These are phyloP conservation scores for Manis crassicaudata DNA, from an alignment of 2,797 vertebrate species.

Conservation along the genomic window DNA sequence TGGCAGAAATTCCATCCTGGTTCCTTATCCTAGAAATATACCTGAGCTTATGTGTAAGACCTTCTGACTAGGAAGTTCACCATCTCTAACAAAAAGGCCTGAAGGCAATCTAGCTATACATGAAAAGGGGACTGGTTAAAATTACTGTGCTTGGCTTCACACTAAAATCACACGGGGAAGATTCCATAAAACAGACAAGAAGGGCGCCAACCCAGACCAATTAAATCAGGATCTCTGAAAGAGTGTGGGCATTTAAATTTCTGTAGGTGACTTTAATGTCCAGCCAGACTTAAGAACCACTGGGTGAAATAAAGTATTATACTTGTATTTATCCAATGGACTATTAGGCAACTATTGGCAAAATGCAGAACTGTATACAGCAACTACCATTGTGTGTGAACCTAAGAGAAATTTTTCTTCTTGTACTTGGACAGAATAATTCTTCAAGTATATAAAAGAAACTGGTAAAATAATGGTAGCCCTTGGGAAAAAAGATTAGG, in stretches of 20 bases:
- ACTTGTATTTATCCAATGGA: background rate
- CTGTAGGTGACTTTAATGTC: background rate
- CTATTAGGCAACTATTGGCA: background rate
- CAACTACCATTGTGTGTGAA: background rate
- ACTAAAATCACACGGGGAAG: background rate
- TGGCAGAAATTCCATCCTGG: background rate
- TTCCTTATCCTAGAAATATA: background rate
- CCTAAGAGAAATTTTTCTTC: background rate
- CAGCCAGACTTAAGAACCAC: background rate
- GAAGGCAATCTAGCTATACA: background rate
- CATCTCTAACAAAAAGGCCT: background rate
- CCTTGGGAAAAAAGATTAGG: background rate
- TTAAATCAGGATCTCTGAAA: background rate
- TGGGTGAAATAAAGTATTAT: background rate
- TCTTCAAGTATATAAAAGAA: constrained; percentile 35
- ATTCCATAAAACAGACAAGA: background rate
- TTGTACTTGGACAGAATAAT: background rate
- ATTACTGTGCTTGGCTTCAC: background rate
- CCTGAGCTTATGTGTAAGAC: background rate
- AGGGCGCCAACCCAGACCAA: background rate
- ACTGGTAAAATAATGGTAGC: background rate
- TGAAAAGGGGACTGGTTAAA: background rate
- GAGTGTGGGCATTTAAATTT: background rate
- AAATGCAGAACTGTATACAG: background rate
- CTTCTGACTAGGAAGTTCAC: background rate